Evolutionary conservation across 2,888 invertebrate genomes (phyloP), one percentile per base, ranked within the genome.

Genomic region (Cabera pusaria): DNA sequence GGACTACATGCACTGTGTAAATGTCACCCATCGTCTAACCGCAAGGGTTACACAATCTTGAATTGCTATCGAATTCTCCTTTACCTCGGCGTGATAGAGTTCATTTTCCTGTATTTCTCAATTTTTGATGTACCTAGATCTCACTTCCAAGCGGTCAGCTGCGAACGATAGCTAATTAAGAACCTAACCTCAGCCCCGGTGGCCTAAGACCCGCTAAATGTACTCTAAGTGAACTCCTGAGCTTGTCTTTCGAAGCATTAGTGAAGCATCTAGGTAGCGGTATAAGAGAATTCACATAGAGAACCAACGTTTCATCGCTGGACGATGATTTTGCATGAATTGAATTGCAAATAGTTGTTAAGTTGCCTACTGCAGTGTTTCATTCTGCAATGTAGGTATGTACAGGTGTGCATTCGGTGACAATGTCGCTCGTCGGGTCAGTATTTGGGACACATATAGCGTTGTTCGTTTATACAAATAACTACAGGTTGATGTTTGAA

Each of bases 161-260:
- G 73, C 74, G 62, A 72, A 75, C 71, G 82, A 81, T 78, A 73
- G 79, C 78, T 84, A 85, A 87, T 87, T 87, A 86, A 82, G 85
- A 76, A 81, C 72, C 68, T 72, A 72, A 81, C 84, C 84, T 78
- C 82, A 73, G 65, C 59, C 60, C 67, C 54, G 61, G 62, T 73
- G 64, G 76, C 60, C 66, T 74, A 66, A 74, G 80, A 76, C 76
- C 63, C 58, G 66, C 74, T 78, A 81, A 83, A 83, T 81, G 75
- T 64, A 64, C 64, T 64, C 77, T 80, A 78, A 80, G 78, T 76
- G 74, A 74, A 70, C 72, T 72, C 60, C 64, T 64, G 64, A 72
- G 72, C 69, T 69, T 64, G 76, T 75, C 74, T 72, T 72, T 68
- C 57, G 52, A 59, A 62, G 71, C 61, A 63, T 73, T 71, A 71